Evolutionary conservation across 23 tunicate species (phyloP).

Genomic region (Halocynthia roretzi): DNA sequence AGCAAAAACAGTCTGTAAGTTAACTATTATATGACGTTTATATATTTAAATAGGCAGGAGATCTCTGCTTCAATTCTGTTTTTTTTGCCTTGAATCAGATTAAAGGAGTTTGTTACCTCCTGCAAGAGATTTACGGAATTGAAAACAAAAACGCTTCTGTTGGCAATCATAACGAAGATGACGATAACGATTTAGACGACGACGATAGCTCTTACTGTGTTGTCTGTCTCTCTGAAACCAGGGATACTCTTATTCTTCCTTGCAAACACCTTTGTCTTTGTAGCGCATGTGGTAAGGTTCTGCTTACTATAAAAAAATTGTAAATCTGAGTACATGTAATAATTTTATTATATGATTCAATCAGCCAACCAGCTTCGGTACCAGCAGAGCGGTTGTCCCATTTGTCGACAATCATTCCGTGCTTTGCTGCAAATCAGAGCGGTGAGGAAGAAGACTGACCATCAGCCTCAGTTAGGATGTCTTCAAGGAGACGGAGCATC

Average conservation of each 20-base stretch:
- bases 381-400: conserved; percentile 96
- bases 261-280: conserved; percentile 92
- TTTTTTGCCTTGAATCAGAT: conserved; percentile 35
- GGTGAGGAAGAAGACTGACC: conserved; percentile 34
- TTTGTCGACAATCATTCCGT: conserved; percentile 90
- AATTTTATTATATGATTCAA: background rate
- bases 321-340: background rate
- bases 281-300: conserved; percentile 73
- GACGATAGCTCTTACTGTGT: conserved; percentile 90
- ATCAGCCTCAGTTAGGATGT: background rate
- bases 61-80: background rate
- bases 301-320: background rate
- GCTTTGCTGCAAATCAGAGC: conserved; percentile 91
- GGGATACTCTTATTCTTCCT: conserved; percentile 87
- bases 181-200: conserved; percentile 39
- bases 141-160: conserved; percentile 61
- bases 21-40: background rate
- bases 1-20: conserved; percentile 92
- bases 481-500: background rate
- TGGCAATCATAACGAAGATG: conserved; percentile 13
- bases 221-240: conserved; percentile 72
- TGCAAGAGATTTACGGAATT: conserved; percentile 96
- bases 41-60: background rate
- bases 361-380: conserved; percentile 88
- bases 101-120: conserved; percentile 80